Base-by-base conservation (phyloP, 2,797 vertebrate genomes). In the Paguma larvata region DNA sequence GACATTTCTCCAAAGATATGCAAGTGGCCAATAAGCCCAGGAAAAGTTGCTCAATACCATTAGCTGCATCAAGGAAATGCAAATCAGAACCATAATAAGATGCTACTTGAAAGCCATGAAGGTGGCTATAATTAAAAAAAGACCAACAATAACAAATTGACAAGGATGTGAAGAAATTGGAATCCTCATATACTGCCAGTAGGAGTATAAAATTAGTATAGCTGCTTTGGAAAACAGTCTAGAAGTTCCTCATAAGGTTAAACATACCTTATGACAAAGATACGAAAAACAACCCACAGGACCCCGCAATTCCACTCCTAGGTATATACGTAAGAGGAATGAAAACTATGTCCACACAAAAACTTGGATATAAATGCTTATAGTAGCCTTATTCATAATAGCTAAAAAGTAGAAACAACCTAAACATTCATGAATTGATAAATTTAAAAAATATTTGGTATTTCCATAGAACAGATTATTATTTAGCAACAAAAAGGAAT, bases 301-400 rank as follows among this genome's bases (percentile, higher is more conserved):
- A 85, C 4, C 30, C 23, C 79, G 27, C n/a, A 89, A 62, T 85
- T 68, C 38, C 30, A 72, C 38, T 44, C 41, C 41, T 53, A 78
- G 41, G 19, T 72, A 78, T 23, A n/a, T 68, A 51, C 15, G 9
- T 62, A 56, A 86, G 62, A 77, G 70, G 68, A 95, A 79, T 21
- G 34, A 70, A 95, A 88, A 95, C 10, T 72, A 38, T 5, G 12
- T 62, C 30, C 51, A 95, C n/a, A 79, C 21, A 92, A 93, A 89
- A 78, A 41, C 25, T 27, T 68, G n/a, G 21, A 67, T 2, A 38
- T 18, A 46, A 84, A 23, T 65, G 27, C 65, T 70, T 46, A 21
- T 21, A 48, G 68, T 32, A 83, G 67, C 38, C 34, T 70, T 59
- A 34, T 86, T 86, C 38, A 46, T 34, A 86, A 85, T 1, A 68